Base-by-base conservation (phyloP, 1,140 invertebrate species). In the Hermetia illucens region DNA sequence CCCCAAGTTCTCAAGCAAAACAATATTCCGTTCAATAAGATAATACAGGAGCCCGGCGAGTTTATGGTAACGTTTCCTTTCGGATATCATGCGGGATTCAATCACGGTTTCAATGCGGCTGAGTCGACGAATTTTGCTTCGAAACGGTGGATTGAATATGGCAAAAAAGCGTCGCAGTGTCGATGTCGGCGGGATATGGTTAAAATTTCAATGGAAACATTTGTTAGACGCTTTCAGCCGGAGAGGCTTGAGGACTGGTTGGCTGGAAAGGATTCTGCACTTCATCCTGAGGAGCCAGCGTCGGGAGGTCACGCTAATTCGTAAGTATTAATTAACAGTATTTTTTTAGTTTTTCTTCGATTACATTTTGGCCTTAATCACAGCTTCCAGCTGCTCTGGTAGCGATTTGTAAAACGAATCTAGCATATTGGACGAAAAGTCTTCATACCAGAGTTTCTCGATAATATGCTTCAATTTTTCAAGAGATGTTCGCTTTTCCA, bases 31-130 rank as follows among this genome's bases (percentile, higher is more conserved):
- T 91, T 79, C 49, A 87, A 92, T 58, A 96, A 91, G 55, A 94
- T 98, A 34, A 94, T 91, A 2, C 94, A 99, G 71, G 84, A 94
- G 55, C 72, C 77, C 15, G 93, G 93, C 3, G 93, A 99, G 65
- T 92, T 99, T 45, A 98, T 99, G 81, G 95, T 99, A 18, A 99
- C 95, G 2, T 98, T 98, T 65, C 95, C 95, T 0, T 96, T 88
- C 65, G 90, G 89, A 2, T 96, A 96, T 58, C 92, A 96, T 66
- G 84, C 89, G 36, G 90, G 93, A 0, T 97, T 92, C 49, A 97
- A 97, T 65, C 90, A 96, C 67, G 93, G 94, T 6, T 97, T 94
- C 52, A 99, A 99, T 55, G 94, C 90, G 68, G 96, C 96, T 0
- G 96, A 99, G 63, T 96, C 93, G 0, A 99, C 95, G 0, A 99